Base-by-base conservation (phyloP, 2,888 invertebrate genomes). In the Eristalinus aeneus region DNA sequence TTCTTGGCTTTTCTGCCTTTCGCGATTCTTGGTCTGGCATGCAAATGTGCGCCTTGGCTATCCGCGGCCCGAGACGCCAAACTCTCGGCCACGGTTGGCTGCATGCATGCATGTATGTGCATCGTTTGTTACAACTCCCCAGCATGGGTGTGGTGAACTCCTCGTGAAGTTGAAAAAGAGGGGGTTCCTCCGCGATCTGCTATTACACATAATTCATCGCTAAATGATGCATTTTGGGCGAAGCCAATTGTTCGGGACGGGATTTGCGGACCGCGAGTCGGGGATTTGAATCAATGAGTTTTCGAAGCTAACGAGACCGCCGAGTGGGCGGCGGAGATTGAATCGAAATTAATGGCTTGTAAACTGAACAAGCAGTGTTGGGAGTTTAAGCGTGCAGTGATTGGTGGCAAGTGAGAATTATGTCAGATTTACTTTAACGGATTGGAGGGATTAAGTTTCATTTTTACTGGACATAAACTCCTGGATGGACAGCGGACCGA, bases 1-100 rank as follows among this genome's bases (percentile, higher is more conserved):
- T 73, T 76, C 39, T 39, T 72, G 32, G 23, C 16, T 39, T 56
- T 20, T 72, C 16, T 39, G 32, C 36, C 2, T 68, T 68, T 63
- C 6, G 16, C 11, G 60, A 34, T 74, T 86, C 82, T 82, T 69
- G 82, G 74, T 78, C 86, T 82, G 71, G 74, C 82, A 86, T 86
- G 86, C 86, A 86, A 86, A 86, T 86, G 27, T 27, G 82, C 56
- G 86, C 82, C 78, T 82, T 77, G 82, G 82, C 86, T 86, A 86
- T 77, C 82, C 86, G 74, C 74, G 77, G 77, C 46, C 82, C 74
- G 77, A 78, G 86, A 77, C 81, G 86, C 86, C 71, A 86, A 86
- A 86, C 82, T 81, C 77, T 86, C 86, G 77, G 86, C 86, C 77
- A 86, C 77, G 86, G 74, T 86, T 82, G 86, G 86, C 78, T 82